Conservation (phyloP, 1,140 invertebrate genomes). For the Augochlora pura region DNA sequence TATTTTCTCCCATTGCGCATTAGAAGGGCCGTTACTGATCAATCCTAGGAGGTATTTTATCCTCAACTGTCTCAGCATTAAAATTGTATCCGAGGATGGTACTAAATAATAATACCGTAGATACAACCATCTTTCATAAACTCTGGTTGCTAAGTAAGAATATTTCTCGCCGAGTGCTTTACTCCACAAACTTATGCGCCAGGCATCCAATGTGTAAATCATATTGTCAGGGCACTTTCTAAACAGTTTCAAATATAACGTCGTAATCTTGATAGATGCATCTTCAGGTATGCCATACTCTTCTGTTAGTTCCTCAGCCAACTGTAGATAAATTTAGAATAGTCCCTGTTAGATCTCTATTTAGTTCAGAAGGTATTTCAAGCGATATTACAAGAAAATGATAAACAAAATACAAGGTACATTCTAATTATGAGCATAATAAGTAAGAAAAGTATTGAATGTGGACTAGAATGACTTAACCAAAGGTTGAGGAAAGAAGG, state of each 20-base stretch:
- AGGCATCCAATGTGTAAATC: slow-evolving; percentile 85
- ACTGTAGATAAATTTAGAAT: slow-evolving; percentile 80
- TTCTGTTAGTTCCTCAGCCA: slow-evolving; percentile 85
- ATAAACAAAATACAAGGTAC: slow-evolving; percentile 54
- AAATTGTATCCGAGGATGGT: slow-evolving; percentile 83
- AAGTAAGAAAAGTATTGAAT: slow-evolving; percentile 54
- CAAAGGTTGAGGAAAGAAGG: slow-evolving; percentile 59
- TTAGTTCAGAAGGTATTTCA: neutral
- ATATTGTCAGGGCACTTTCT: slow-evolving; percentile 89
- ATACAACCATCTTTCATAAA: slow-evolving; percentile 88
- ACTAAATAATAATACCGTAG: slow-evolving; percentile 87
- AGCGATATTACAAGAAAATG: slow-evolving; percentile 52
- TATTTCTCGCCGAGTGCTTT: slow-evolving; percentile 88
- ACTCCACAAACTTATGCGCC: slow-evolving; percentile 88
- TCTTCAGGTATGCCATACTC: slow-evolving; percentile 85
- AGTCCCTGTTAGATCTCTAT: slow-evolving; percentile 13
- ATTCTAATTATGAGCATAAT: slow-evolving; percentile 23
- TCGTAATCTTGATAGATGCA: slow-evolving; percentile 82
- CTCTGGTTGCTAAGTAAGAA: slow-evolving; percentile 84
- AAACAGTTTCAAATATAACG: slow-evolving; percentile 87
- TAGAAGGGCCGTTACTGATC: slow-evolving; percentile 91
- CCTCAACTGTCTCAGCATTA: slow-evolving; percentile 84
- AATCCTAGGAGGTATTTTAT: slow-evolving; percentile 87
- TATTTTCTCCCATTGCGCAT: slow-evolving; percentile 93
- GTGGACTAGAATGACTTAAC: slow-evolving; percentile 53